A percentile compares a stretch with the other conserved stretches of the same genome.
Conservation (phyloP, 2,888 invertebrate species). For the Amphipoea lucens region DNA sequence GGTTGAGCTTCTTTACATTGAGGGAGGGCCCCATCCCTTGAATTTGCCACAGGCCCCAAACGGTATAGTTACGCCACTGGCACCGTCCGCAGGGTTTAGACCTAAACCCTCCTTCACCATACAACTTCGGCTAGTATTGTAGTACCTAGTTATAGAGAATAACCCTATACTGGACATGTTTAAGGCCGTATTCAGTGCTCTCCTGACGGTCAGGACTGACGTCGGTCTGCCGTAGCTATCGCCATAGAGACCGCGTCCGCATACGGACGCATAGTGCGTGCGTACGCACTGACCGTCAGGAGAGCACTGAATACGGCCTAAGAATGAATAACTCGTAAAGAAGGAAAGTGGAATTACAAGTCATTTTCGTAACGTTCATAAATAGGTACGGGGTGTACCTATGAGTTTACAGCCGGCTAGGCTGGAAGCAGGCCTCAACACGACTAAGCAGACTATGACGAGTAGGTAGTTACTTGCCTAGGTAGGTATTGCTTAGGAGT, state of each 20-base stretch:
- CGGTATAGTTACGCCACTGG: not conserved
- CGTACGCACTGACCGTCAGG: no score
- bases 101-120: not conserved
- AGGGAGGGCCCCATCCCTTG: no score
- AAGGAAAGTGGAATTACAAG: not conserved
- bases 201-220: no score
- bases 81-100: not conserved
- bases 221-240: no score
- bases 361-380: not conserved
- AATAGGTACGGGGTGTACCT: not conserved
- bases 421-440: not conserved
- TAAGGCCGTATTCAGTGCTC: no score
- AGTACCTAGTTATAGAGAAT: no score
- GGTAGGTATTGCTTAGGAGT: not conserved
- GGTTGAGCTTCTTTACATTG: no score
- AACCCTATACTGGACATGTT: no score
- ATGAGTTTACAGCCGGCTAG: not conserved
- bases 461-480: not conserved
- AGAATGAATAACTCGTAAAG: constrained; percentile 21
- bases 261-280: no score
- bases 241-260: no score
- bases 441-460: not conserved
- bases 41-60: no score
- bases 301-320: not conserved
- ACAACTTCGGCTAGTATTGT: not conserved